phyloP scores from a whole-genome alignment of 2,113 vertebrate species.

The Loxodonta africana region DNA sequence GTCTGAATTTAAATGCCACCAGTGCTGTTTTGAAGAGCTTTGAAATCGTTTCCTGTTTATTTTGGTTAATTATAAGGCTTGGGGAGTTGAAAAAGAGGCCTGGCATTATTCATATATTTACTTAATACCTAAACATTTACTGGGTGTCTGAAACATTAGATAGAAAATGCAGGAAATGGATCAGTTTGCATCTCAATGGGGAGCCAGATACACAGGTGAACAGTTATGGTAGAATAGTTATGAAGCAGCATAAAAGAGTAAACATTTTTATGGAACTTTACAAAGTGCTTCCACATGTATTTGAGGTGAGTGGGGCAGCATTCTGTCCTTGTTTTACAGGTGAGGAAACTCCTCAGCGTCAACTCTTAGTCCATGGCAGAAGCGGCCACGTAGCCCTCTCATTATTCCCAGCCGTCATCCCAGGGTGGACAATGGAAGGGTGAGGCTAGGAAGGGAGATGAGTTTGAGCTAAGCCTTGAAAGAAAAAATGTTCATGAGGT shows the following conservation, averaged over 20 bases:
- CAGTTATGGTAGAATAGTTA: neutral
- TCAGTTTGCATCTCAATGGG: neutral
- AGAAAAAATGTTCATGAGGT: neutral
- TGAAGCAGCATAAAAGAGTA: neutral
- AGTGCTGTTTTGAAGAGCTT: constrained; percentile 38
- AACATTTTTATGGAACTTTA: neutral
- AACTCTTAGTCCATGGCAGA: neutral
- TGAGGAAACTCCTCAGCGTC: neutral
- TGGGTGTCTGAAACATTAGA: neutral
- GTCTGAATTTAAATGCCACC: neutral
- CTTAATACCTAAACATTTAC: constrained; percentile 1
- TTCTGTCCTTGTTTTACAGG: neutral
- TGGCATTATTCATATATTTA: neutral
- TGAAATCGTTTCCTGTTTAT: neutral
- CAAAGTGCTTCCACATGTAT: neutral
- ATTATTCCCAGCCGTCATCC: neutral
- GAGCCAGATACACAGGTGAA: neutral
- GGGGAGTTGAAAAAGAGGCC: constrained; percentile 29
- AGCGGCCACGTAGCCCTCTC: neutral
- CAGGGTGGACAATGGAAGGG: neutral
- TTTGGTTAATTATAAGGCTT: constrained; percentile 41
- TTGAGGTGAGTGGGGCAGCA: neutral
- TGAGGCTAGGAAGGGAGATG: neutral
- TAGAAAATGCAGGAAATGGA: neutral
- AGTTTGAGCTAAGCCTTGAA: neutral